Conservation (phyloP, 2,888 invertebrate genomes). For the Ectemnius lituratus region DNA sequence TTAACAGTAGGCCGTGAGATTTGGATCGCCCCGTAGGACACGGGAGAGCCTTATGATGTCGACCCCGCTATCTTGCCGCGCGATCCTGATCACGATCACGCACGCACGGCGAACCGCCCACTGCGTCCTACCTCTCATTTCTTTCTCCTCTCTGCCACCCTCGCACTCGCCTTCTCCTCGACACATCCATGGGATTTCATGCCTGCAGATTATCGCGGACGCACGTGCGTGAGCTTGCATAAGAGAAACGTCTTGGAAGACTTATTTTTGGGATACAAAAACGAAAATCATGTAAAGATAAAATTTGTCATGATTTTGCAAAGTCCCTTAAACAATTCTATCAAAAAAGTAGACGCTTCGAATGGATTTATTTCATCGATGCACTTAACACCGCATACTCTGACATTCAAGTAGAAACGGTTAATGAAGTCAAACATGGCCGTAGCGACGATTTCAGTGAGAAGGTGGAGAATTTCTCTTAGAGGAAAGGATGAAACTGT, state of each 20-base stretch:
- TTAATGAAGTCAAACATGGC: neutral
- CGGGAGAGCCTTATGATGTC: slow-evolving; percentile 66
- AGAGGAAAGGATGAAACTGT: neutral
- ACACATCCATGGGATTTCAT: slow-evolving; percentile 29
- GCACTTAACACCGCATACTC: neutral
- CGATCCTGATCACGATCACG: slow-evolving; percentile 74
- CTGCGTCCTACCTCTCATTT: slow-evolving; percentile 59
- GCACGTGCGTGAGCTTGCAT: slow-evolving; percentile 64
- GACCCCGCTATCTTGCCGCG: slow-evolving; percentile 69
- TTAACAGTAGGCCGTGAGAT: slow-evolving; percentile 54
- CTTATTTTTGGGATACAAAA: slow-evolving; percentile 5
- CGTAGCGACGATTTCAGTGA: neutral
- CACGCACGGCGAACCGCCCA: slow-evolving; percentile 73
- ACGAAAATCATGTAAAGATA: neutral
- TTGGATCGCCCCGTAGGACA: slow-evolving; percentile 68
- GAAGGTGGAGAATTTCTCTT: neutral
- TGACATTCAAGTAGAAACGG: neutral
- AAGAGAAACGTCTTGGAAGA: slow-evolving; percentile 25
- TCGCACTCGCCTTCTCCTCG: slow-evolving; percentile 11
- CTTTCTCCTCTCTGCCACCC: slow-evolving; percentile 23
- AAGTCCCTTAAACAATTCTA: neutral
- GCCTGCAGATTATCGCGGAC: slow-evolving; percentile 42
- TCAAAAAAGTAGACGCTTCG: neutral
- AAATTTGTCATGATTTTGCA: neutral
- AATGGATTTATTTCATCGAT: neutral